Base-by-base conservation (phyloP, 2,113 vertebrate genomes). In the Oreocharis arfaki region DNA sequence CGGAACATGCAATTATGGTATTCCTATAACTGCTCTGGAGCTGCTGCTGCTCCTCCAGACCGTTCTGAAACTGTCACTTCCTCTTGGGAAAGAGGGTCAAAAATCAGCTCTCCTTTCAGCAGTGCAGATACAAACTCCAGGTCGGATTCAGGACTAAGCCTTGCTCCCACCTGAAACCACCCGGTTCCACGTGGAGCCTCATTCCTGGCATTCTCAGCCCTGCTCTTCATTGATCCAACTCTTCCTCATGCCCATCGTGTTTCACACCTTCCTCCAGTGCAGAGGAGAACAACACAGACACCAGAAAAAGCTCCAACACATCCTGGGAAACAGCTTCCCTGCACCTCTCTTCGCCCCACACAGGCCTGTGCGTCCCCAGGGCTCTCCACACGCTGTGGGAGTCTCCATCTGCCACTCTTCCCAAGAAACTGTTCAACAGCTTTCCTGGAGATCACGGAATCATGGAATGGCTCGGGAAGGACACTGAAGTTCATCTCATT, bases 351-450 rank as follows among this genome's bases (percentile, higher is more conserved):
- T 15, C 12, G 20, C 50, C 60, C 69, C 42, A 28, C 55, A 12
- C 35, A 35, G 0, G 0, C 11, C n/a, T 28, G 39, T 6, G 64
- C 3, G 8, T 30, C 53, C 55, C 44, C 37, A 8, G 0, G 17
- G n/a, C n/a, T 53, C 84, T 37, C 7, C 1, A 27, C 7, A 15
- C 0, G 1, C 64, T 13, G 10, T 20, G 4, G 1, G 64, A 39
- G 13, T 39, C 37, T 60, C 56, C 3, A 7, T 16, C 70, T 87
- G 52, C 32, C n/a, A 10, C 16, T 20, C 11, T 32, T 64, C 35
- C 89, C 59, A 65, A 65, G 16, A 35, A 24, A 24, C 26, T 16
- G 35, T 8, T 23, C 0, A 39, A 22, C 26, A 39, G 60, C 16
- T 88, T 74, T 67, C 56, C 79, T 50, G 14, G n/a, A 93, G 41